Evolutionary conservation across 2,113 vertebrate species (phyloP), one percentile per base, ranked within the genome.

Genomic region (Cygnus buccinator): DNA sequence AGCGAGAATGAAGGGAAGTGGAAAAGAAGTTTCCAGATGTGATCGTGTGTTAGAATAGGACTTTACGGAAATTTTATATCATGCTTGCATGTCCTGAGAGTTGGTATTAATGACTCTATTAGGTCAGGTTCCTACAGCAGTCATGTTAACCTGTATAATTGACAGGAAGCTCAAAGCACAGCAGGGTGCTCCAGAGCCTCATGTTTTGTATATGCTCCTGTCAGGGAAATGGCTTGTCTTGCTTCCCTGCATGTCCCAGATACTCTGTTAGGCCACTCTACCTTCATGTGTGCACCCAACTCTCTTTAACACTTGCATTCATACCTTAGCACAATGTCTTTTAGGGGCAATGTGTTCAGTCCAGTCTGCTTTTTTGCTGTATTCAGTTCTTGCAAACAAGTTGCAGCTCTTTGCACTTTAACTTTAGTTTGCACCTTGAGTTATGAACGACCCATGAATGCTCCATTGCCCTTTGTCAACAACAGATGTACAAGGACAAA

Each of bases 31-130:
- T 71, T 29, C 4, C 25, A 41, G 21, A 63, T 65, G 63, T n/a
- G 52, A 66, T 77, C 31, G 20, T 29, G 25, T 74, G 31, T 71
- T 86, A 76, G 59, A 84, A 48, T 35, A 80, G 43, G 31, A 16
- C 0, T 0, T 73, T 83, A 33, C 6, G 7, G 59, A 50, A 63
- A 68, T 76, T 50, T 68, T 59, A 4, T 43, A 16, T 50, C 78
- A 16, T 82, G 29, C 48, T 39, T 85, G 43, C 13, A 9, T 71
- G 11, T 57, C 81, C 57, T 43, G 11, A 77, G 44, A 59, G 7
- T 26, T 57, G 54, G 9, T 81, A 57, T 52, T 35, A 48, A 9
- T 55, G 65, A 35, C 18, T 71, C 26, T 44, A 23, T 44, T 81
- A 37, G 13, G 46, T 79, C 57, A 52, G 62, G 33, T 29, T 95